Evolutionary conservation across 2,797 vertebrate genomes (phyloP).

Genomic region (Lepus townsendii): DNA sequence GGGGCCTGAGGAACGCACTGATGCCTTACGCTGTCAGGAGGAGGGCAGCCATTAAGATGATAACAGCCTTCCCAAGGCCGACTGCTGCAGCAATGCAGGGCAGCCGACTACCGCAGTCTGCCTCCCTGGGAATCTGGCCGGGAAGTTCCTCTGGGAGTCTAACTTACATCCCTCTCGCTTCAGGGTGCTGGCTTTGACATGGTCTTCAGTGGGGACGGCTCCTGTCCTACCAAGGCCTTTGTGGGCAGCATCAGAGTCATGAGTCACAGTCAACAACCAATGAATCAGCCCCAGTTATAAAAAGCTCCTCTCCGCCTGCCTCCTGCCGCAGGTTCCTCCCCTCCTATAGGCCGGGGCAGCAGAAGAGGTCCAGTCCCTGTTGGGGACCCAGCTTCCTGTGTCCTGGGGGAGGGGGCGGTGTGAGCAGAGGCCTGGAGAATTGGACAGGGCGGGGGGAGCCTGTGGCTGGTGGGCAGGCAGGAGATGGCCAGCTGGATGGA

Average conservation of each 20-base stretch:
- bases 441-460: neutral
- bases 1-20: neutral
- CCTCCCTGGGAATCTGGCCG: neutral
- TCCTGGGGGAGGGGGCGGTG: neutral
- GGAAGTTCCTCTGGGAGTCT: constrained; percentile 56
- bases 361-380: neutral
- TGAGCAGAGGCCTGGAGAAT: neutral
- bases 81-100: neutral
- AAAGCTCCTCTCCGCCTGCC: constrained; percentile 70
- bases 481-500: accelerated
- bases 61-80: neutral
- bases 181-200: neutral
- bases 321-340: neutral
- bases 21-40: neutral
- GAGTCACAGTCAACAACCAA: constrained; percentile 79
- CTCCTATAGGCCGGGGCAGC: neutral
- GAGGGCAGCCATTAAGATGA: neutral
- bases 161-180: constrained; percentile 3
- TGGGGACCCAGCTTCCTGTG: constrained; percentile 25
- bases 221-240: constrained; percentile 65
- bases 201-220: constrained; percentile 48
- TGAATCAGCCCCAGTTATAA: constrained; percentile 81
- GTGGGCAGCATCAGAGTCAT: constrained; percentile 77
- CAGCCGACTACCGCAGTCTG: neutral
- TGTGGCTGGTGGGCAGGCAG: neutral